Evolutionary conservation across 2,888 invertebrate species (phyloP), one percentile per base, ranked within the genome.

Genomic region (Frankliniella fusca): DNA sequence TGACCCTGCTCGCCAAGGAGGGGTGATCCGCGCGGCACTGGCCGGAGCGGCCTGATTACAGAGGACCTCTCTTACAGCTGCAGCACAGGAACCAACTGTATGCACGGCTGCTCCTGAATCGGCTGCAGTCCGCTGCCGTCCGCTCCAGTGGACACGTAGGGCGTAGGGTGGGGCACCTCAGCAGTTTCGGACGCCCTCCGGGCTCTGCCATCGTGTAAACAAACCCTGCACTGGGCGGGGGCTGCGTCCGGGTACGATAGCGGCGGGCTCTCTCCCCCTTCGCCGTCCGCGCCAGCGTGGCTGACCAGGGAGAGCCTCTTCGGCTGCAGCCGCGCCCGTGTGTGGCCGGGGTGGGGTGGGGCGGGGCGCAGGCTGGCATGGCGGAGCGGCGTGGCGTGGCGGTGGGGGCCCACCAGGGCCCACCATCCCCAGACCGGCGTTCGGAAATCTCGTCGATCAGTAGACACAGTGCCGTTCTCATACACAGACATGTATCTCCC

Each of bases 401-500:
- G 27, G 70, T 7, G 27, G 23, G 27, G 70, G 70, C 61, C 20
- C 9, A 70, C 23, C 70, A 23, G 70, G 70, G 70, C 11, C 23
- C n/a, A 2, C n/a, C 70, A 76, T 76, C 70, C 70, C 70, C 70
- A 18, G 54, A 20, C 54, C 15, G 5, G 9, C 70, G 70, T 76
- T 76, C 70, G 70, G 70, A 76, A 76, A 76, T 76, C 70, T 76
- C 70, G 11, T 27, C 27, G 70, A 76, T 76, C 70, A 76, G 70
- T 27, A 27, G 70, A n/a, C 23, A 27, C 70, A 23, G 70, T 23
- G 70, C 5, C 70, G 70, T 20, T 15, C 61, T 3, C 38, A 38
- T 38, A 38, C 38, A 38, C 38, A 38, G 38, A 38, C 38, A 38
- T 38, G 38, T 38, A 38, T 38, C 38, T 38, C 38, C 38, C 38